Conservation (phyloP, 2,888 invertebrate species). For the Gortyna flavago region DNA sequence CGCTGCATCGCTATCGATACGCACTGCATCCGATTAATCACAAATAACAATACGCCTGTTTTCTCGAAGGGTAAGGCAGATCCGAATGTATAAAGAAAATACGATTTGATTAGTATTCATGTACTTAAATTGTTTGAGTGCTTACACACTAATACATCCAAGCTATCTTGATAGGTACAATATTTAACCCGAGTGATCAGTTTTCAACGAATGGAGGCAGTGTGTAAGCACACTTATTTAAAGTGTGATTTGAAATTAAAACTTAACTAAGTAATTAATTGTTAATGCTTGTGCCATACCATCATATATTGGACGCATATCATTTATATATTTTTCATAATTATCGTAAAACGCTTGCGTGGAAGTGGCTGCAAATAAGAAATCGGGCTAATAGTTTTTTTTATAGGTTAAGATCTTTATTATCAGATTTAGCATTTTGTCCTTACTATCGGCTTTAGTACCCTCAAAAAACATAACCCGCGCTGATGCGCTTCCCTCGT, state of each 20-base stretch:
- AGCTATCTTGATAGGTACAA: neutral
- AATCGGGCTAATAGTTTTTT: neutral
- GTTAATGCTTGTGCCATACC: slow-evolving; percentile 2
- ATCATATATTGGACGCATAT: slow-evolving; percentile 1
- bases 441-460: neutral
- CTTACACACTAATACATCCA: neutral
- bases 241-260: neutral
- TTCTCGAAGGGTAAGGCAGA: neutral
- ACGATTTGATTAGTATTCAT: neutral
- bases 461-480: too few species aligned
- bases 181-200: neutral
- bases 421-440: neutral
- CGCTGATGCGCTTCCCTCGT: too few species aligned
- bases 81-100: neutral
- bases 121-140: neutral
- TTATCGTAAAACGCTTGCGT: slow-evolving; percentile 6
- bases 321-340: slow-evolving; percentile 10
- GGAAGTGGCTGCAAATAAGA: slow-evolving; percentile 10
- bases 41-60: neutral
- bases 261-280: neutral
- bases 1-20: too few species aligned
- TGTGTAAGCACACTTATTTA: neutral
- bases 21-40: too few species aligned
- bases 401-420: neutral
- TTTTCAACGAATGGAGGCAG: neutral